Conservation (phyloP, 2,888 invertebrate genomes). For the Eilema depressum region DNA sequence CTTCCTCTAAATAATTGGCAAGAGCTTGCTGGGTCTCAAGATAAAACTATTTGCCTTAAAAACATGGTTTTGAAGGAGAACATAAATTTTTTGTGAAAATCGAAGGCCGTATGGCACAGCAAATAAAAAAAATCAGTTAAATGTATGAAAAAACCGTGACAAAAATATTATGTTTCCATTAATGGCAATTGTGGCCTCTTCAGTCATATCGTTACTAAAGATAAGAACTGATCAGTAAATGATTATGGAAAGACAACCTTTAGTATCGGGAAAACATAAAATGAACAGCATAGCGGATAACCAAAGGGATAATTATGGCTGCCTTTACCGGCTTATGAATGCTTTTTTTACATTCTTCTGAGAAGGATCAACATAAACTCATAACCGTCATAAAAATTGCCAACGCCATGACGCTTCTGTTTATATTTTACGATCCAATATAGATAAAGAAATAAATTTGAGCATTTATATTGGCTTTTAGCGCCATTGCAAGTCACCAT, state of each 20-base stretch:
- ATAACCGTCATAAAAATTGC: not conserved
- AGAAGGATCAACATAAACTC: not conserved
- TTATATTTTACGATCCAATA: not conserved
- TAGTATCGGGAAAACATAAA: not conserved
- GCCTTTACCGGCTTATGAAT: not conserved
- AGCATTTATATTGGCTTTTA: constrained; percentile 26
- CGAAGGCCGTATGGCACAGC: no score
- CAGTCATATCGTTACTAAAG: no score
- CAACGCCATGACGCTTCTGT: constrained; percentile 2
- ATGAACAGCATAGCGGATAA: not conserved
- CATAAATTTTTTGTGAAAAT: no score
- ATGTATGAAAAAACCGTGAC: no score
- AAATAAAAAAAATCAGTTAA: no score
- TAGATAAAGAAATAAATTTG: constrained; percentile 29
- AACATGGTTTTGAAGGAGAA: no score
- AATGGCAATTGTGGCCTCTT: no score
- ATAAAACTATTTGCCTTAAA: no score
- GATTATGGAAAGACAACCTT: not conserved
- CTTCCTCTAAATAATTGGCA: no score
- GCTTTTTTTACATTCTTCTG: not conserved
- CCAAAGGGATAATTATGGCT: not conserved
- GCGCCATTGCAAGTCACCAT: constrained; percentile 23
- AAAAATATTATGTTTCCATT: no score
- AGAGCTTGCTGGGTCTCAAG: no score
- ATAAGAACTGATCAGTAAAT: not conserved